Evolutionary conservation across 2,888 invertebrate species (phyloP), one percentile per base, ranked within the genome.

Genomic region (Helleia helle): DNA sequence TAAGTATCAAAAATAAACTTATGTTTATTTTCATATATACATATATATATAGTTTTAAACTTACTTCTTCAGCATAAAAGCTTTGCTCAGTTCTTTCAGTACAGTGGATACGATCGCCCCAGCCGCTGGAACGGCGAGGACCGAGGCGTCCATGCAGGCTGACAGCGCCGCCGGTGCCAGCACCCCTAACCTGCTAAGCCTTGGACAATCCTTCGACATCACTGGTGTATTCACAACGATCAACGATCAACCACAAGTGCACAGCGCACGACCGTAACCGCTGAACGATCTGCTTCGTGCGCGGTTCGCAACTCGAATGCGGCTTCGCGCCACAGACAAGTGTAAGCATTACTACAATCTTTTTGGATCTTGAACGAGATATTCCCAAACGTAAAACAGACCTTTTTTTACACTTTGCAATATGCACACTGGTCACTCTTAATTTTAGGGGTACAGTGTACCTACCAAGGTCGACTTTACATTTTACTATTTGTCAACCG

Each of bases 1-100:
- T n/a, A n/a, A n/a, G n/a, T n/a, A n/a, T n/a, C n/a, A n/a, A n/a
- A n/a, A n/a, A n/a, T n/a, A n/a, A n/a, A n/a, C n/a, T n/a, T n/a
- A n/a, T n/a, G n/a, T n/a, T n/a, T n/a, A n/a, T n/a, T n/a, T n/a
- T n/a, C n/a, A n/a, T n/a, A n/a, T n/a, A n/a, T n/a, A n/a, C n/a
- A n/a, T n/a, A n/a, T n/a, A n/a, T n/a, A n/a, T n/a, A n/a, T n/a
- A n/a, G n/a, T n/a, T 7, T 31, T 15, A 12, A n/a, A 68, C 75
- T 76, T 54, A 84, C 83, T 72, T 84, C 51, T 84, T 84, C 12
- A 84, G 64, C 83, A 84, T 81, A 51, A 84, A 84, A 25, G 83
- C 83, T 48, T 81, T 83, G 66, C 80, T 83, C 38, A 84, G 72
- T 46, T 84, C 83, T 54, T 79, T 77, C 17, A 84, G 71, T 24